These are phyloP conservation scores for Tachysurus fulvidraco DNA, from an alignment of 2,113 vertebrate genomes.

Conservation along the genomic window DNA sequence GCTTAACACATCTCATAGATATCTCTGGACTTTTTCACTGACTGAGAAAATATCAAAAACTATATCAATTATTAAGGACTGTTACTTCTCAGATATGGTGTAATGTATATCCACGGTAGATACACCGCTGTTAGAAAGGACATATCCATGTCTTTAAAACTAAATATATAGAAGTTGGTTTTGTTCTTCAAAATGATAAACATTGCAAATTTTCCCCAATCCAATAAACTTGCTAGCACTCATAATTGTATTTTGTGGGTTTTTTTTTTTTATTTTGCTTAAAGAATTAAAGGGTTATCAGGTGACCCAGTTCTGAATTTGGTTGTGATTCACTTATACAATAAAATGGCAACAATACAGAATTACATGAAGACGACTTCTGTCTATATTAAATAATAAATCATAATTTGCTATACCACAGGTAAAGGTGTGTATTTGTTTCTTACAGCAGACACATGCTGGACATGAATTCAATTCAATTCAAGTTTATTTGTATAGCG, in stretches of 20 bases:
- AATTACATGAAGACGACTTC: background rate
- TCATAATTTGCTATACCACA: background rate
- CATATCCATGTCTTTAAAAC: background rate
- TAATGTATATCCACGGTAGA: background rate
- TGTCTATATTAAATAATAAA: background rate
- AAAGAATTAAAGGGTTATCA: background rate
- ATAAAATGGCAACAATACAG: background rate
- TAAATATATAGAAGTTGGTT: background rate
- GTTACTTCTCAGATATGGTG: constrained; percentile 22
- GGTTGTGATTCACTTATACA: background rate
- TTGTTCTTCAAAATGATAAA: background rate
- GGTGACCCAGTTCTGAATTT: background rate
- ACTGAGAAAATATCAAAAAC: background rate
- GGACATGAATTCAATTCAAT: too few relatives aligned
- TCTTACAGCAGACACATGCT: too few relatives aligned
- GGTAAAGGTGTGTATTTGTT: too few relatives aligned
- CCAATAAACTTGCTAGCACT: background rate
- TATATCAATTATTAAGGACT: background rate
- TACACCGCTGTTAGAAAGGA: background rate
- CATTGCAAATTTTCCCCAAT: background rate
- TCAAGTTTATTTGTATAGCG: too few relatives aligned
- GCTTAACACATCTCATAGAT: background rate
- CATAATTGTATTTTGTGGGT: constrained; percentile 2
- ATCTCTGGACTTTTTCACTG: background rate
- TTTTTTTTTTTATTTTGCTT: background rate